Evolutionary conservation across 2,888 invertebrate species (phyloP), one percentile per base, ranked within the genome.

Genomic region (Epistrophella euchroma): DNA sequence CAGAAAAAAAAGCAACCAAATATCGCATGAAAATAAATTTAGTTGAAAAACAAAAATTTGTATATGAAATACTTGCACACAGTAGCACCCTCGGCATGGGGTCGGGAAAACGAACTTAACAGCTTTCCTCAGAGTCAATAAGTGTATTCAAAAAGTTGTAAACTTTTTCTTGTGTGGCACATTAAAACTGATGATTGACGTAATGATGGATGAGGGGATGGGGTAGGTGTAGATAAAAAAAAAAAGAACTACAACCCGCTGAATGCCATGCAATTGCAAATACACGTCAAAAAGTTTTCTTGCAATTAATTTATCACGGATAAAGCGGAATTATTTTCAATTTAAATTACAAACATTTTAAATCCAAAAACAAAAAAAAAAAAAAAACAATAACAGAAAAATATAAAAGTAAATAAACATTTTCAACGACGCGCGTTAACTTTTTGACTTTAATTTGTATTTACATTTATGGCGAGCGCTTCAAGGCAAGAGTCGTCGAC

Each of bases 81-180:
- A 66, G 17, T 5, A 66, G 35, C 50, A 17, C 45, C 64, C 64
- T 37, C 50, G 5, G 68, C 52, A 52, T 47, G 66, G 28, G 68
- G 72, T 32, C 56, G 55, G 22, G 9, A 52, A 52, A 47, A 68
- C 13, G 22, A 35, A 55, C 47, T 37, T 45, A 40, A 77, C 47
- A 50, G 77, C 32, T 50, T 70, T 60, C 11, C 52, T 52, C 28
- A 74, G 80, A 74, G 80, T 68, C 74, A 70, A 74, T 74, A 80
- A 52, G 50, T 66, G 19, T 60, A 79, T 73, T 68, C 70, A 47
- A 70, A 70, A 81, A 82, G 71, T 71, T 76, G 62, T 72, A 56
- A 76, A 71, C 71, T 76, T 52, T 76, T 56, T 76, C 66, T 43
- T 40, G 81, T 64, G 64, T 40, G 76, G 56, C 56, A 76, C 64